phyloP scores from a whole-genome alignment of 2,113 vertebrate genomes.

The Archilochus colubris region DNA sequence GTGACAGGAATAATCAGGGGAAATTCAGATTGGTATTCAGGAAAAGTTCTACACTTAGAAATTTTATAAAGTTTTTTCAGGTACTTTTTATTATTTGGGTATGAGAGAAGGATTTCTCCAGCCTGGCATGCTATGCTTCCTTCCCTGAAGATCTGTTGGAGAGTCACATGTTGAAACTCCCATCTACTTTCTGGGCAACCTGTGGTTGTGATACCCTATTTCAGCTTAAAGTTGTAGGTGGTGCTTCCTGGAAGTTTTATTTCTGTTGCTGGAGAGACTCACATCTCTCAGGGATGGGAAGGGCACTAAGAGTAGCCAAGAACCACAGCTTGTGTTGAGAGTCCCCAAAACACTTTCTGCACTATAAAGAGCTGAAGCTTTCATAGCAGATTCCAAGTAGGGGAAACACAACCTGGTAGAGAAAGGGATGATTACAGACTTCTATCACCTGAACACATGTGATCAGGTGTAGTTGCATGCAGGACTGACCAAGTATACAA shows the following conservation, averaged over 20 bases:
- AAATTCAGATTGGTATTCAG: not conserved
- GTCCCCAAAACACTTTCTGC: not conserved
- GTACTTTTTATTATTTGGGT: not conserved
- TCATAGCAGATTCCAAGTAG: not conserved
- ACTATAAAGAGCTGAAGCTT: not conserved
- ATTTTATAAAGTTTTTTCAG: not conserved
- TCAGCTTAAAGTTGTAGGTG: not conserved
- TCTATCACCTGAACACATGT: not conserved
- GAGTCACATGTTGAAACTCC: not conserved
- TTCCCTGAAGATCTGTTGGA: not conserved
- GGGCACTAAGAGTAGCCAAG: not conserved
- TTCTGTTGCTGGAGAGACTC: not conserved
- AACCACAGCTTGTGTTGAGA: not conserved
- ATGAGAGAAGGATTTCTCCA: not conserved
- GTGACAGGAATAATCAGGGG: not conserved
- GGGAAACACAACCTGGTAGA: not conserved
- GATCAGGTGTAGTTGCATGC: not conserved
- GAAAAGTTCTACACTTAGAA: not conserved
- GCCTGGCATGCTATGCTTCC: not conserved
- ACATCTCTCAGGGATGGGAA: not conserved
- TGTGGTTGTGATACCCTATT: not conserved
- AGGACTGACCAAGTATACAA: not conserved
- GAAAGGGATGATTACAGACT: not conserved
- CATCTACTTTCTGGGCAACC: not conserved
- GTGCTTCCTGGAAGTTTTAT: not conserved